phyloP scores from a whole-genome alignment of 2,797 vertebrate species.

The Gymnothorax reevesii region DNA sequence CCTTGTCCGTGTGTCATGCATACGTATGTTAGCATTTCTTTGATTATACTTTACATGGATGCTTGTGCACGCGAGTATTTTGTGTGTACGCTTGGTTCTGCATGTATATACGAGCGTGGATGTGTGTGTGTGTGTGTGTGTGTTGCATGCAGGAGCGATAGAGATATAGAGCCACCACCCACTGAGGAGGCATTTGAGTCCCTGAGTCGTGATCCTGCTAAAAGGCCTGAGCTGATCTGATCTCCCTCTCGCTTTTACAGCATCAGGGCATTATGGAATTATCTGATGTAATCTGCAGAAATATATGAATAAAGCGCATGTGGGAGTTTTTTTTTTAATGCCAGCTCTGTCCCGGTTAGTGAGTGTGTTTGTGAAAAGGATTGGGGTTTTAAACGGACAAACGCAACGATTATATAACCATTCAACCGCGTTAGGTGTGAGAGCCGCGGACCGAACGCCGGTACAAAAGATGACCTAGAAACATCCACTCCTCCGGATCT shows the following conservation, averaged over 20 bases:
- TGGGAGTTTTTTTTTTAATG: not conserved
- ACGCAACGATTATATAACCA: not conserved
- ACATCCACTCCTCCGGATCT: conserved; percentile 4
- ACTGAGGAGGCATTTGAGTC: not conserved
- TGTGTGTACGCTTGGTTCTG: not conserved
- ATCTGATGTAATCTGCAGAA: conserved; percentile 38
- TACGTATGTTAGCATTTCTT: too few relatives aligned
- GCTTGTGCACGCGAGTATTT: not conserved
- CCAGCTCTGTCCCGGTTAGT: not conserved
- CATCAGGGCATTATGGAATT: conserved; percentile 24
- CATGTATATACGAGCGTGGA: not conserved
- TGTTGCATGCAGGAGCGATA: not conserved
- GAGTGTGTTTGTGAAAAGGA: not conserved
- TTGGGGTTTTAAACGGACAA: not conserved
- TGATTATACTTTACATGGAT: not conserved
- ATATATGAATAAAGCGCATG: conserved; percentile 25
- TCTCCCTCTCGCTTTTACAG: conserved; percentile 16
- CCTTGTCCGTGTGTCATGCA: too few relatives aligned
- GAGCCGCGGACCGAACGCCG: conserved; percentile 6
- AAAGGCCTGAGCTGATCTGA: not conserved
- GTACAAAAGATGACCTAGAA: conserved; percentile 32
- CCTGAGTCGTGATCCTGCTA: not conserved
- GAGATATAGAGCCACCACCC: not conserved
- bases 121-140: not conserved
- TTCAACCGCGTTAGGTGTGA: not conserved